Percentiles rank a stretch among this genome's conserved stretches.
Conservation (phyloP, 2,113 vertebrate species). For the Tragelaphus strepsiceros region DNA sequence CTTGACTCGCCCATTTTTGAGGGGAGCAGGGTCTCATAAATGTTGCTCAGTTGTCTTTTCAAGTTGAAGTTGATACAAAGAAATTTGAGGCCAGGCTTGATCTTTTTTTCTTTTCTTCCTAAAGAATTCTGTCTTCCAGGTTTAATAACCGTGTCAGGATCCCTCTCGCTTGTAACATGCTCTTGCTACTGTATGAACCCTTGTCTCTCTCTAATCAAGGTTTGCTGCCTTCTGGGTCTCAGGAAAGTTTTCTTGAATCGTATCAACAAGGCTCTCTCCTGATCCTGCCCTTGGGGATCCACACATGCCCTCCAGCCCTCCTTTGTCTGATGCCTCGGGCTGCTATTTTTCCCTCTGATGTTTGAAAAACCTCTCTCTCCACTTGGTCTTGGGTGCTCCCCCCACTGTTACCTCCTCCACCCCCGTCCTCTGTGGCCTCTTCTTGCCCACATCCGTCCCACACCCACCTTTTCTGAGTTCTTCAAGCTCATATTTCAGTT, state of each 20-base stretch:
- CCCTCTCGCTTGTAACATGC: background rate
- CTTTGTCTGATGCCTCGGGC: background rate
- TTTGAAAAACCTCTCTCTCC: background rate
- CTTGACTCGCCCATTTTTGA: rapidly evolving
- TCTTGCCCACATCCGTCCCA: background rate
- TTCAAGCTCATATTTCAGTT: background rate
- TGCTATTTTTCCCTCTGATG: background rate
- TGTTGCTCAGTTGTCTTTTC: background rate
- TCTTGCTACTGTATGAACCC: background rate
- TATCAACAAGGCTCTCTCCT: background rate
- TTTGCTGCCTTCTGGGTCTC: background rate
- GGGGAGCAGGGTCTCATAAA: background rate
- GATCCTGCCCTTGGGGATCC: background rate
- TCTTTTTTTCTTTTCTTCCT: background rate
- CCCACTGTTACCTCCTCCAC: background rate
- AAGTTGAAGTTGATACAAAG: background rate
- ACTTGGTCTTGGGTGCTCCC: background rate
- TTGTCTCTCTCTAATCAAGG: background rate
- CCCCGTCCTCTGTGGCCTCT: background rate
- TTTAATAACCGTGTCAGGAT: background rate
- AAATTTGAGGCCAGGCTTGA: background rate
- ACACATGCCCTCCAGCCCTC: background rate
- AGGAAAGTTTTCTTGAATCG: background rate
- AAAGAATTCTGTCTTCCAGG: background rate
- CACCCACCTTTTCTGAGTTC: background rate